A percentile compares a stretch with the other conserved stretches of the same genome.
These are phyloP conservation scores for Araneus ventricosus DNA, from an alignment of 1,140 invertebrate genomes.

Conservation along the genomic window DNA sequence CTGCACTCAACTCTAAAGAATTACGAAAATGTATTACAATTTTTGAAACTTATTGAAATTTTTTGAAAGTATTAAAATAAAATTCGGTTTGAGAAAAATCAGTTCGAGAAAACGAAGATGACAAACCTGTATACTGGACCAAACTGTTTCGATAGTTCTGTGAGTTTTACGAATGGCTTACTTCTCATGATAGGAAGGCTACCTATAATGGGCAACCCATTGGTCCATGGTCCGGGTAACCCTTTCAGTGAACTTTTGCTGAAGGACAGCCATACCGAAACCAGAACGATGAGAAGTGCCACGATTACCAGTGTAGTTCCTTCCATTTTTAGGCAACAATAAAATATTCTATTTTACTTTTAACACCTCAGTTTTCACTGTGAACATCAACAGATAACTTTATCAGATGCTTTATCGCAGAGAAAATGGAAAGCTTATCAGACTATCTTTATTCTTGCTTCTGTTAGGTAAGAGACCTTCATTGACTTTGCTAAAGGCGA, in stretches of 20 bases:
- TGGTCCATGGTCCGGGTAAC: constrained; percentile 22
- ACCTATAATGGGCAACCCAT: constrained; percentile 72
- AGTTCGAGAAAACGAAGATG: no score
- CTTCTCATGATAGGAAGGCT: constrained; percentile 75
- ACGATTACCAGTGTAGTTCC: background rate
- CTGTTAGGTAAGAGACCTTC: no score
- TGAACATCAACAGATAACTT: no score
- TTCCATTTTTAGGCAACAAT: background rate
- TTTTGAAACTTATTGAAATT: background rate
- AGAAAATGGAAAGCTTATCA: no score
- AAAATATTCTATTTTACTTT: no score
- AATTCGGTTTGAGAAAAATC: background rate
- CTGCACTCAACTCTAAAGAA: no score
- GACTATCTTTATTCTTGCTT: no score
- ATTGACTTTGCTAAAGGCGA: no score
- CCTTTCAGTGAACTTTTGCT: background rate
- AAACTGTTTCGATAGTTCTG: constrained; percentile 43
- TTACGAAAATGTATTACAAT: background rate
- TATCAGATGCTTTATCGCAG: no score
- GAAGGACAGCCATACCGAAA: background rate
- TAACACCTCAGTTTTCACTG: no score
- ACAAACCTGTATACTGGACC: constrained; percentile 36
- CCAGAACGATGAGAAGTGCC: background rate
- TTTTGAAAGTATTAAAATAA: background rate
- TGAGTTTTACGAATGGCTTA: constrained; percentile 64